Conservation (phyloP, 2,888 invertebrate genomes). For the Mythimna pallens region DNA sequence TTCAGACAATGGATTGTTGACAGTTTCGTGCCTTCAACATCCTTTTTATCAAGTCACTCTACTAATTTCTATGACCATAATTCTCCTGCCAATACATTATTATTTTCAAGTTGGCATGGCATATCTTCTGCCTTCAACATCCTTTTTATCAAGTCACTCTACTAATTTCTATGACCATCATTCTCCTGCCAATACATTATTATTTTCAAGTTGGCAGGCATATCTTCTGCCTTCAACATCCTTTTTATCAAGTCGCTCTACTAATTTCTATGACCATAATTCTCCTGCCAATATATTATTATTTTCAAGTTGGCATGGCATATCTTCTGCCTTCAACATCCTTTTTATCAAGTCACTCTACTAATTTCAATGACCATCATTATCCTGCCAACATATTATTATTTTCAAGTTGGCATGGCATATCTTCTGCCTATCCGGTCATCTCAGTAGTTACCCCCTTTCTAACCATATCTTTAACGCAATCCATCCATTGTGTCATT, state of each 20-base stretch:
- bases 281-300: not conserved
- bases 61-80: not conserved
- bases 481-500: not conserved
- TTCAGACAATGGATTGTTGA: constrained; percentile 29
- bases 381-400: not conserved
- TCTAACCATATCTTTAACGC: not conserved
- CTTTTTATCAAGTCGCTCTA: not conserved
- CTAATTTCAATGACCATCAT: not conserved
- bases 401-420: not conserved
- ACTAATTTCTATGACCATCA: not conserved
- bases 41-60: not conserved
- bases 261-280: not conserved
- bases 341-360: not conserved
- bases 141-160: not conserved
- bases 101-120: not conserved
- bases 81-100: not conserved
- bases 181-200: not conserved
- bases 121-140: constrained; percentile 2
- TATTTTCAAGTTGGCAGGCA: not conserved
- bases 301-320: not conserved
- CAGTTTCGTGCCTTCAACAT: not conserved
- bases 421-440: not conserved
- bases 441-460: not conserved
- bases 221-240: not conserved
- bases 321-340: constrained; percentile 1